phyloP scores from a whole-genome alignment of 2,113 vertebrate species.

The Hemiprocne comata region DNA sequence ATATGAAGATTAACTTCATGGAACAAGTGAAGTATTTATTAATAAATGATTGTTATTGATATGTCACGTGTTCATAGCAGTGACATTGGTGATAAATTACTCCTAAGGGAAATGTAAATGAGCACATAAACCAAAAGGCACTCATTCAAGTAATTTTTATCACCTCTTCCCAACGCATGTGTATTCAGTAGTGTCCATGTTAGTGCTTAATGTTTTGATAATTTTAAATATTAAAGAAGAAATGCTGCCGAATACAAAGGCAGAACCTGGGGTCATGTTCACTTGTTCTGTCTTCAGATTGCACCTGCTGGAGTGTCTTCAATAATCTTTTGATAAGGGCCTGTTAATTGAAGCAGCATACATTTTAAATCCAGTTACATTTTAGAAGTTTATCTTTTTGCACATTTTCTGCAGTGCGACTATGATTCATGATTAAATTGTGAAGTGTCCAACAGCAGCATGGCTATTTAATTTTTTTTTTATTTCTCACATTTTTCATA shows the following conservation, averaged over 20 bases:
- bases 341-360: neutral
- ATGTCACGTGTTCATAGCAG: neutral
- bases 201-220: neutral
- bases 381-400: neutral
- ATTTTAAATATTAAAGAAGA: neutral
- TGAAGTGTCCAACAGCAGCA: neutral
- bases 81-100: neutral
- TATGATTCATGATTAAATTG: neutral
- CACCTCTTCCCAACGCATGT: neutral
- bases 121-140: neutral
- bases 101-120: conserved; percentile 34
- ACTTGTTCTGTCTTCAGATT: neutral
- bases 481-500: neutral
- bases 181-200: neutral
- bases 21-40: conserved; percentile 35
- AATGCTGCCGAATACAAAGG: neutral
- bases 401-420: neutral
- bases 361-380: neutral
- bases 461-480: neutral
- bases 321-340: neutral
- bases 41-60: conserved; percentile 24
- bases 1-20: conserved; percentile 42
- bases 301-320: neutral
- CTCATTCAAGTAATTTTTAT: neutral
- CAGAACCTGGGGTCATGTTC: neutral